phyloP scores from a whole-genome alignment of 1,140 invertebrate species.

The Atta texana region DNA sequence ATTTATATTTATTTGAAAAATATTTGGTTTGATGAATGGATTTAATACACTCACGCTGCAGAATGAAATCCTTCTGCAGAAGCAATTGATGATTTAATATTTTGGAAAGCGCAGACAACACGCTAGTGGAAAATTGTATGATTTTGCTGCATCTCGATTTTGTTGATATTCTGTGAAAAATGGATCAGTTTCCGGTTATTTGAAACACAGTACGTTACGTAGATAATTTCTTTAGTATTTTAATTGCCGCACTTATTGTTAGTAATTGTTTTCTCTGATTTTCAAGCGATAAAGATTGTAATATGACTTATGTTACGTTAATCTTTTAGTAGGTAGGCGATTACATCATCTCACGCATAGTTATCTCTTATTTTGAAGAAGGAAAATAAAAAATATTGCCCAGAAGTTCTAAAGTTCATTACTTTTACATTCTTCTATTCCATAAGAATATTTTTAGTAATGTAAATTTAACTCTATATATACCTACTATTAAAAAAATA shows the following conservation, averaged over 20 bases:
- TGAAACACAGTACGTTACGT: slow-evolving; percentile 10
- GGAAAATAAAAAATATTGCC: no score
- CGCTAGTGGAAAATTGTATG: slow-evolving; percentile 18
- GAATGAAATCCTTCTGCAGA: not conserved
- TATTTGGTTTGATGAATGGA: not conserved
- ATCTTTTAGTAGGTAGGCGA: not conserved
- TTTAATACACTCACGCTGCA: slow-evolving; percentile 6
- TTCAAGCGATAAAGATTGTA: not conserved
- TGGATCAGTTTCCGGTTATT: not conserved
- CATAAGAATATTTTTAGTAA: no score
- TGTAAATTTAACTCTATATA: no score
- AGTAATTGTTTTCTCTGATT: not conserved
- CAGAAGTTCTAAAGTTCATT: no score
- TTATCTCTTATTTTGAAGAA: no score
- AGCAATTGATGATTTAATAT: slow-evolving; percentile 50
- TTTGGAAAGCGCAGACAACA: not conserved
- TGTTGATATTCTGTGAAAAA: slow-evolving; percentile 7
- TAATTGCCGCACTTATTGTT: not conserved
- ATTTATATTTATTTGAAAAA: slow-evolving; percentile 27
- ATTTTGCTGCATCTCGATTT: slow-evolving; percentile 12
- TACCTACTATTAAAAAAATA: no score
- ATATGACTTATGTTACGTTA: not conserved
- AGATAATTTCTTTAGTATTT: no score
- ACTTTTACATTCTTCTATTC: no score
- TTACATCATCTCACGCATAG: no score